Base-by-base conservation (phyloP, 2,797 vertebrate genomes). In the Cheirogaleus major region DNA sequence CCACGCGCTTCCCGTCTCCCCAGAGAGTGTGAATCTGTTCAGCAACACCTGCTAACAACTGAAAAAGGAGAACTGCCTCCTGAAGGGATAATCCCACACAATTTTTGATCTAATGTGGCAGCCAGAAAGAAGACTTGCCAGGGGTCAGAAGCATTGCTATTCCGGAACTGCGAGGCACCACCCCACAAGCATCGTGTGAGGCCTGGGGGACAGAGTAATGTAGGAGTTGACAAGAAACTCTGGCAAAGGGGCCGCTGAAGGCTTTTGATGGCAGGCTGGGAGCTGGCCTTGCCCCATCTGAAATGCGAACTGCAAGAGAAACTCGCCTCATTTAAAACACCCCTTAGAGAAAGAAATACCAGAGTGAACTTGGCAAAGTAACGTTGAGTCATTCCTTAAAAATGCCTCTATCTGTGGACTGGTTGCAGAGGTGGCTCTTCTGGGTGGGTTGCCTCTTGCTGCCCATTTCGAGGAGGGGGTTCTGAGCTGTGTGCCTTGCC, bases 1-100 rank as follows among this genome's bases (percentile, higher is more conserved):
- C 61, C 14, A 5, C 0, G 0, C 0, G 43, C 55, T 85, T 35
- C 4, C 30, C 43, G 0, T 89, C 75, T 95, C 96, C 83, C 88
- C 1, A 23, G 96, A 97, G 97, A 95, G 82, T 55, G 79, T 61
- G 84, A 95, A 94, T 84, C 92, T 25, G 8, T 45, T 93, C 95
- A 89, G 88, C 80, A 97, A 82, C 94, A 96, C 86, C 89, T 96
- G 95, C 76, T 5, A 23, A 81, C 73, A 78, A 23, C 78, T 12
- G 1, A 48, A 97, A 93, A 76, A 76, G 82, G 50, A 87, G 75
- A 61, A 41, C 48, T 38, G 79, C 73, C 75, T 96, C 94, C 91
- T 43, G 85, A 80, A 96, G 89, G 81, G 89, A 50, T 88, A 97
- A 92, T 57, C n/a, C 70, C 80, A 93, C 23, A 79, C 76, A 15